Evolutionary conservation across 2,888 invertebrate genomes (phyloP).

Genomic region (Cynaeus angustus): DNA sequence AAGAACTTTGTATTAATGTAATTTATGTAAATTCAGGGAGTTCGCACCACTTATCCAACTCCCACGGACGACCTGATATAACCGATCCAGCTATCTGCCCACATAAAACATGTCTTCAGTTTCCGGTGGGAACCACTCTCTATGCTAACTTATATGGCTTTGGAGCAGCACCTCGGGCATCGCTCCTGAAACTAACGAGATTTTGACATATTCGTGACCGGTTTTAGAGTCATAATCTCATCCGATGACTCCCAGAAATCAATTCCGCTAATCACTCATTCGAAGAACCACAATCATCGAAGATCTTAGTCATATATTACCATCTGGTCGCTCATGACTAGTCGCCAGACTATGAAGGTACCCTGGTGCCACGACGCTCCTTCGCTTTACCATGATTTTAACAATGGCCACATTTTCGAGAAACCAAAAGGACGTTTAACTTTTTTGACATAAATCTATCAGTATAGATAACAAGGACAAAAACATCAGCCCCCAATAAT

Average conservation of each 20-base stretch:
- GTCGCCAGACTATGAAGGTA: slow-evolving; percentile 22
- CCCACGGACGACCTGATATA: slow-evolving; percentile 51
- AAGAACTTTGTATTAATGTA: slow-evolving; percentile 48
- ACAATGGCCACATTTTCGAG: slow-evolving; percentile 7
- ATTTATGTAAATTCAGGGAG: slow-evolving; percentile 52
- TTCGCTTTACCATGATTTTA: background rate
- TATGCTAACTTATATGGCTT: slow-evolving; percentile 42
- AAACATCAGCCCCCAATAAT: no score
- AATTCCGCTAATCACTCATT: slow-evolving; percentile 42
- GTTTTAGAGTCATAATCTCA: slow-evolving; percentile 27
- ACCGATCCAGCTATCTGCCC: slow-evolving; percentile 49
- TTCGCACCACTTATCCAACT: slow-evolving; percentile 50
- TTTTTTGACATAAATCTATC: no score
- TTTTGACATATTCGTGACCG: slow-evolving; percentile 46
- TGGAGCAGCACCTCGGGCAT: slow-evolving; percentile 39
- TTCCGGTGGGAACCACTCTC: slow-evolving; percentile 50
- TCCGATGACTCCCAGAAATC: slow-evolving; percentile 40
- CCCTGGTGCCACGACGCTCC: slow-evolving; percentile 13
- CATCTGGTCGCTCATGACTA: slow-evolving; percentile 28
- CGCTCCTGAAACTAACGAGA: slow-evolving; percentile 44
- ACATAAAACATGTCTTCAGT: slow-evolving; percentile 48
- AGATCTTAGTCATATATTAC: slow-evolving; percentile 35
- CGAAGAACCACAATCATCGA: slow-evolving; percentile 42
- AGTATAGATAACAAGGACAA: no score
- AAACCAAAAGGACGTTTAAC: slow-evolving; percentile 6